Base-by-base conservation (phyloP, 2,113 vertebrate species). In the Mesitornis unicolor region DNA sequence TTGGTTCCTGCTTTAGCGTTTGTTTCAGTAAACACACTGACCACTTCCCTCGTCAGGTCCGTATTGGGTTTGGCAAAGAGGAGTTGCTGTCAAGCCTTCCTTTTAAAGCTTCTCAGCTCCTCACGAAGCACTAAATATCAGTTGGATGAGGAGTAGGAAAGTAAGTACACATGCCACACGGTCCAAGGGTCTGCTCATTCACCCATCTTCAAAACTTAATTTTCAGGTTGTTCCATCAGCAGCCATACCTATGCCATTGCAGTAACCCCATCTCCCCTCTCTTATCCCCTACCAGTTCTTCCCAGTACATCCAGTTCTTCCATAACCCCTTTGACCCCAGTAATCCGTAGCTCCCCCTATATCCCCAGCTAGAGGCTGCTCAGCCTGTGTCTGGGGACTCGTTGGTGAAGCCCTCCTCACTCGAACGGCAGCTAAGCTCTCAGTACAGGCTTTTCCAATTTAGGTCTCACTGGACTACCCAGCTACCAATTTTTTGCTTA, bases 371-470 rank as follows among this genome's bases (percentile, higher is more conserved):
- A 11, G 28, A 45, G 65, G 21, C 51, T 75, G 83, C 8, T 29
- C 53, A 77, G 40, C 33, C 31, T 35, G 54, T 36, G 36, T 13
- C 40, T 71, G 24, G 18, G 19, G 22, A 50, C 63, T 0, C 1
- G 18, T 31, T 3, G 0, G 17, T 6, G 21, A 31, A 78, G 36
- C 47, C 24, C 26, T 77, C 25, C n/a, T 18, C 8, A 21, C 2
- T 0, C 1, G 1, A 7, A 10, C 0, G 1, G 40, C 8, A 0
- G 33, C 26, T n/a, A 43, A 70, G 25, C 36, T 78, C 33, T 42
- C 36, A 24, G 29, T 33, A 26, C 26, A 69, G 48, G 24, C n/a
- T 54, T 89, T 48, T 54, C 56, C 28, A 65, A 16, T 45, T n/a
- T 50, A 17, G 31, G 16, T 64, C 40, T 84, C 3, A 0, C 53